phyloP scores from a whole-genome alignment of 1,140 invertebrate species.

The Sogatella furcifera region DNA sequence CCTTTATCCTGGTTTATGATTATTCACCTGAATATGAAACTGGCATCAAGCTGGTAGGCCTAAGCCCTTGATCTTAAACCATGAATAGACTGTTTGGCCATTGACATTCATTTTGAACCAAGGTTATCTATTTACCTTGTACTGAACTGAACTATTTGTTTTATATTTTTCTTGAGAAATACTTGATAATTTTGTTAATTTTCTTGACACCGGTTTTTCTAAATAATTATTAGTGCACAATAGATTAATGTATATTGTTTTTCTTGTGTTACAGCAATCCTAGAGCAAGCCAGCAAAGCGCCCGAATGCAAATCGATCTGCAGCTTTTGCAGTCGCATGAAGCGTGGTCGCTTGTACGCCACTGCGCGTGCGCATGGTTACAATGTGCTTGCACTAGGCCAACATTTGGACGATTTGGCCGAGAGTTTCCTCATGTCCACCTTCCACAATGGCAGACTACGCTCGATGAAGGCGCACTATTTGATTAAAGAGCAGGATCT shows the following conservation, averaged over 20 bases:
- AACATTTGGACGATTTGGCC: conserved; percentile 76
- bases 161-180: too few relatives aligned
- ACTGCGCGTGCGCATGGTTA: conserved; percentile 64
- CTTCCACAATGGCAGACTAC: conserved; percentile 67
- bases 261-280: conserved; percentile 16
- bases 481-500: conserved; percentile 57
- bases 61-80: too few relatives aligned
- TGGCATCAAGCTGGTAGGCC: too few relatives aligned
- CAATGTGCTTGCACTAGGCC: conserved; percentile 76
- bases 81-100: too few relatives aligned
- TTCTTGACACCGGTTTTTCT: too few relatives aligned
- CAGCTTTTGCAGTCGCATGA: conserved; percentile 56
- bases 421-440: conserved; percentile 74
- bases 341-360: conserved; percentile 60
- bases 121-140: too few relatives aligned
- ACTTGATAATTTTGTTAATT: too few relatives aligned
- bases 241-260: too few relatives aligned
- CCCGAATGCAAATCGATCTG: conserved; percentile 46
- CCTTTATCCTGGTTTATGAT: too few relatives aligned
- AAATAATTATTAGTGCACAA: neutral
- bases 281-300: conserved; percentile 31
- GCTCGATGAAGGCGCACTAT: conserved; percentile 52
- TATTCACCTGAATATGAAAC: too few relatives aligned
- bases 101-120: too few relatives aligned
- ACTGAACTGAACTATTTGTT: too few relatives aligned